Evolutionary conservation across 2,113 vertebrate species (phyloP), one percentile per base, ranked within the genome.

Genomic region (Hyla sarda): DNA sequence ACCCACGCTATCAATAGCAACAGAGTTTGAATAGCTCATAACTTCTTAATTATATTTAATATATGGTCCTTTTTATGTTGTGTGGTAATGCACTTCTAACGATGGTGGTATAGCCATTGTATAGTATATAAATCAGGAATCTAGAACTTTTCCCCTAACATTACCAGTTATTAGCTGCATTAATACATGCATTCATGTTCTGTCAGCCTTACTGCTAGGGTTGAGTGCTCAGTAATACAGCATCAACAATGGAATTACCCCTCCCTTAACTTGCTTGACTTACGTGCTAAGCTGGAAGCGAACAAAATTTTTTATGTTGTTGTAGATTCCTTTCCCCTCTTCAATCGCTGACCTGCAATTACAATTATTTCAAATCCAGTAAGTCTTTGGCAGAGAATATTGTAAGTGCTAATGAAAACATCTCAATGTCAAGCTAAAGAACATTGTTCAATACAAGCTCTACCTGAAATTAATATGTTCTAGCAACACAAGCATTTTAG

Each of bases 251-350:
- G 14, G 10, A 50, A 19, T 76, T 17, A 76, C n/a, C 2, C 23
- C 17, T 17, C 25, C 73, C 6, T 30, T 1, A 82, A 25, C 34
- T 28, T 71, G 1, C 11, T n/a, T 5, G 32, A 97, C 98, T 98
- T 94, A 99, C 98, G 98, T 99, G 98, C 98, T 99, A 83, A 99
- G 96, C 84, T 99, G 98, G 92, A 99, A 99, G 89, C 98, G 95
- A 87, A 99, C 98, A 92, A 99, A 99, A 92, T 99, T 99, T 91
- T 97, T 99, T 87, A 99, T 99, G 92, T 99, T 99, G 92, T 99
- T 99, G 92, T 99, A 99, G 91, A 99, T 99, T 71, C 97, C 97
- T 95, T 99, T 99, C 58, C 98, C 98, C 90, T 99, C 98, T 95
- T 99, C 98, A 90, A 99, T 99, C 88, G 98, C 98, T 82, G 96